A percentile compares a stretch with the other conserved stretches of the same genome.
Evolutionary conservation across 2,888 invertebrate genomes (phyloP).

Genomic region (Chloroclystis v-ata): DNA sequence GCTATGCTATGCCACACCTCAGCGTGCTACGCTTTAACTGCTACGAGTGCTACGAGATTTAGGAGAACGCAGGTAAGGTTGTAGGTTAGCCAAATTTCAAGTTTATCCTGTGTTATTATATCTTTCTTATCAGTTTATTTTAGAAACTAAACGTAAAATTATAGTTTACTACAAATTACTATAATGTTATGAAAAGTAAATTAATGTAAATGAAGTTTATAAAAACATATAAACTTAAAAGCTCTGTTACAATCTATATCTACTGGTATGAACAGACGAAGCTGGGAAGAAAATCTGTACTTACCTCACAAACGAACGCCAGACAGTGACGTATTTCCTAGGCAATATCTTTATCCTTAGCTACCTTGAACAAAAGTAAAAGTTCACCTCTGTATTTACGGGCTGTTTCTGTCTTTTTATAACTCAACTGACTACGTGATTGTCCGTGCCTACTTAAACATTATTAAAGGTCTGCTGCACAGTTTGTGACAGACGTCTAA

Average conservation of each 20-base stretch:
- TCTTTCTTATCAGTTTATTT: no score
- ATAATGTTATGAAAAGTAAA: no score
- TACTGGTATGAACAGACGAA: no score
- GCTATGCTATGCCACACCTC: not conserved
- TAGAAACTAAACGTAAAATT: no score
- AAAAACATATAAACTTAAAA: no score
- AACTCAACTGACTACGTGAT: constrained; percentile 1
- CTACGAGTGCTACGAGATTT: constrained; percentile 12
- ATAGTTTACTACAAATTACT: no score
- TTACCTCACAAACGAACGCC: not conserved
- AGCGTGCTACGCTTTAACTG: constrained; percentile 5
- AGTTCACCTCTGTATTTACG: constrained; percentile 4
- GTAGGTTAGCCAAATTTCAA: no score
- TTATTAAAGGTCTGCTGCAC: constrained; percentile 3
- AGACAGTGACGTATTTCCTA: constrained; percentile 1
- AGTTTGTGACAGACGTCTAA: not conserved
- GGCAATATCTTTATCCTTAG: not conserved
- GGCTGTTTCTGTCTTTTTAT: constrained; percentile 1
- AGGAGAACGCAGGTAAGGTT: constrained; percentile 1
- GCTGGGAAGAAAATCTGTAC: no score
- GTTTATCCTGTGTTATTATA: no score
- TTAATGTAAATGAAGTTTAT: no score
- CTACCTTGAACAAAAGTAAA: constrained; percentile 7
- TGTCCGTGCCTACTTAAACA: not conserved
- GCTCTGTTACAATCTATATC: no score